Conservation (phyloP, 2,113 vertebrate genomes). For the cattle (Bos taurus) region ARS-UCD2.0 NC_037352.1:39102501-39103000, state of each 20-base stretch:
- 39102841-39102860: neutral
- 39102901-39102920: accelerated
- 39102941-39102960: too few species aligned
- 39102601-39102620: accelerated
- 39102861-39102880: neutral
- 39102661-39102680: neutral
- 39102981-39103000: neutral
- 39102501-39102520: neutral
- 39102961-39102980: neutral
- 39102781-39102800: neutral
- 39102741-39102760: neutral
- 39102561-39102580: too few species aligned
- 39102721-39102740: neutral
- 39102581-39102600: accelerated
- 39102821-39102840: neutral
- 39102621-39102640: neutral
- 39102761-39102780: accelerated
- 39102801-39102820: neutral
- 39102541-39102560: too few species aligned
- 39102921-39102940: neutral
- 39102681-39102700: neutral
- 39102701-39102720: too few species aligned
- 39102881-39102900: accelerated
- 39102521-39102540: accelerated
- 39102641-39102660: neutral